Evolutionary conservation across 1,140 invertebrate species (phyloP).

Genomic region (Paramacrobiotus metropolitanus): DNA sequence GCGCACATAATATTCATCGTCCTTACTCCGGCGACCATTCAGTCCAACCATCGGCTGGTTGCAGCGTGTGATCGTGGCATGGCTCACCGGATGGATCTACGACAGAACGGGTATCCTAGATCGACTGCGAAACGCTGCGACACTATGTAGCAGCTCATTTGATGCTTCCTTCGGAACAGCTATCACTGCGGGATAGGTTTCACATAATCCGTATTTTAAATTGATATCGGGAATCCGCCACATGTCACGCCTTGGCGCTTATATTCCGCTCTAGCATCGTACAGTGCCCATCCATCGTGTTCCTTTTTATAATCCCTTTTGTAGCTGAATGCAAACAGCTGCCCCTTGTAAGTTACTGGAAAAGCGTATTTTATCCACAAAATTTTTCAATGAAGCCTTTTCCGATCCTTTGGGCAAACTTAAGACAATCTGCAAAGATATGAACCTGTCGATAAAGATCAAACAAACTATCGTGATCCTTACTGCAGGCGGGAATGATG

Average conservation of each 20-base stretch:
- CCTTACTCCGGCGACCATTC: slow-evolving; percentile 59
- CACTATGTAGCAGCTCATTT: slow-evolving; percentile 59
- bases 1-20: slow-evolving; percentile 86
- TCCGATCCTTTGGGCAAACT: slow-evolving; percentile 25
- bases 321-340: slow-evolving; percentile 47
- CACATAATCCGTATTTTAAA: slow-evolving; percentile 73
- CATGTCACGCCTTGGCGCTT: slow-evolving; percentile 86
- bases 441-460: background rate
- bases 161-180: slow-evolving; percentile 62
- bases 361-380: slow-evolving; percentile 92
- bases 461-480: background rate
- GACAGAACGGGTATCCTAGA: slow-evolving; percentile 67
- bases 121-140: slow-evolving; percentile 60
- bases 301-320: slow-evolving; percentile 57
- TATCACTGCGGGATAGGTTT: slow-evolving; percentile 84
- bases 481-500: too few relatives aligned
- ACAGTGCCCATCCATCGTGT: slow-evolving; percentile 84
- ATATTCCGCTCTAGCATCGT: slow-evolving; percentile 75
- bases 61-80: slow-evolving; percentile 82
- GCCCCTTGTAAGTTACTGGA: slow-evolving; percentile 60
- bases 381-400: slow-evolving; percentile 77
- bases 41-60: slow-evolving; percentile 79
- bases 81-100: slow-evolving; percentile 88
- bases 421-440: background rate
- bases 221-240: slow-evolving; percentile 88